phyloP scores from a whole-genome alignment of 1,140 invertebrate species.

The Dryas iulia region DNA sequence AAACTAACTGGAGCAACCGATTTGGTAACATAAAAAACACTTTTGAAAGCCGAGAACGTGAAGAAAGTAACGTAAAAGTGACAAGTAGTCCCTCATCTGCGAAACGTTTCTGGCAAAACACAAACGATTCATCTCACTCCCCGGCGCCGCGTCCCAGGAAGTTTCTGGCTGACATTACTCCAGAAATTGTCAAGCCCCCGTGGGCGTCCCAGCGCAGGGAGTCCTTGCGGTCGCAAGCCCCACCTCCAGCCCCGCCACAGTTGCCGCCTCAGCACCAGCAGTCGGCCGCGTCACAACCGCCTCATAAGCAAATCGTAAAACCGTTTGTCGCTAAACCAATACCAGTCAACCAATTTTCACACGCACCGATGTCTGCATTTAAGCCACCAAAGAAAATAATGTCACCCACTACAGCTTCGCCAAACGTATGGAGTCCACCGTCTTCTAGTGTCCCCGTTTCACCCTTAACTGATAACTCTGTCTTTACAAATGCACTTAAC shows the following conservation, averaged over 20 bases:
- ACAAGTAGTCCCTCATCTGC: constrained; percentile 70
- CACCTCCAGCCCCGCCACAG: constrained; percentile 50
- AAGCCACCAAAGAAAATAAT: constrained; percentile 81
- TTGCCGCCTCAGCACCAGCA: constrained; percentile 56
- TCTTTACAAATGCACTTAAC: constrained; percentile 42
- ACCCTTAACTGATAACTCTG: constrained; percentile 44
- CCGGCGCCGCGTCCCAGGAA: constrained; percentile 43
- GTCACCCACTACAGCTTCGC: constrained; percentile 53
- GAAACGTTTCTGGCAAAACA: constrained; percentile 81
- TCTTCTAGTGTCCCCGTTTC: constrained; percentile 59
- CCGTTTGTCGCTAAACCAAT: constrained; percentile 80
- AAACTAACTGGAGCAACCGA: constrained; percentile 87
- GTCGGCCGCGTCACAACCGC: constrained; percentile 44
- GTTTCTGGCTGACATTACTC: constrained; percentile 47
- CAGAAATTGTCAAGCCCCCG: constrained; percentile 57
- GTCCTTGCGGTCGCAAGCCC: constrained; percentile 39
- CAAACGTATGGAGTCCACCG: constrained; percentile 74
- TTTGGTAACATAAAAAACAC: constrained; percentile 93
- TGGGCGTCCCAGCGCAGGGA: constrained; percentile 62
- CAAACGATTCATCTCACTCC: constrained; percentile 64
- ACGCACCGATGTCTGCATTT: constrained; percentile 86
- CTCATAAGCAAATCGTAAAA: constrained; percentile 71
- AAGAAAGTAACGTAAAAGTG: constrained; percentile 56
- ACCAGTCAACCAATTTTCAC: constrained; percentile 85
- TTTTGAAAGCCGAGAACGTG: constrained; percentile 83